Evolutionary conservation across 2,888 invertebrate species (phyloP).

Genomic region (Nezara viridula): DNA sequence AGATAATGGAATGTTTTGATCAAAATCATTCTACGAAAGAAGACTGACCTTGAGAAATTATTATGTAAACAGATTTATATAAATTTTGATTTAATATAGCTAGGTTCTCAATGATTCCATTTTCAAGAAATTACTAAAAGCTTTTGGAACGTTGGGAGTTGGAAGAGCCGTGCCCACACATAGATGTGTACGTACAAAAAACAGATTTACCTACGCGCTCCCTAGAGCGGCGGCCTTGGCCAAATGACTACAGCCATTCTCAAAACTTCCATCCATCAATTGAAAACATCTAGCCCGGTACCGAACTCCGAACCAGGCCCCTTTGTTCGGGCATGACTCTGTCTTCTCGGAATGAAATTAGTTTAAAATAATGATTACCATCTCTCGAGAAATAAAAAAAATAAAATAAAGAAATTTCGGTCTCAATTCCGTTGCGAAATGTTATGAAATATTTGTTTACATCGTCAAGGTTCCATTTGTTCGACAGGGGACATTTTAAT

Average conservation of each 20-base stretch:
- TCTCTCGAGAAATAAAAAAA: not conserved
- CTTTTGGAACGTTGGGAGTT: not conserved
- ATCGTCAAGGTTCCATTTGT: not conserved
- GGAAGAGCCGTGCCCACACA: not conserved
- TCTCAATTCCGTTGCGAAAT: not conserved
- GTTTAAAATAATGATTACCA: not conserved
- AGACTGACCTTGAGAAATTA: no score
- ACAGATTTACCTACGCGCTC: constrained; percentile 24
- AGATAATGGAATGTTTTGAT: no score
- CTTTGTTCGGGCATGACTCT: constrained; percentile 4
- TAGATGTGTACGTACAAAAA: not conserved
- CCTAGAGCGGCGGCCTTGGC: constrained; percentile 5
- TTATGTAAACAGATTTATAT: no score
- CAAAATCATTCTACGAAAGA: no score
- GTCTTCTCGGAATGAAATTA: not conserved
- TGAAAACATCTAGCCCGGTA: not conserved
- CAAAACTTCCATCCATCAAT: constrained; percentile 28
- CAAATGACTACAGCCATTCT: constrained; percentile 14
- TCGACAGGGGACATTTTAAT: not conserved
- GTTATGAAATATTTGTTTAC: not conserved
- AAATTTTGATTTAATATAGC: no score
- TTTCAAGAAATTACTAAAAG: not conserved
- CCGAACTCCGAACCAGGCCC: not conserved
- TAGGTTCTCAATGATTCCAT: no score
- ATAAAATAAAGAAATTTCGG: not conserved